phyloP scores from a whole-genome alignment of 2,113 vertebrate species.

The Pituophis catenifer region DNA sequence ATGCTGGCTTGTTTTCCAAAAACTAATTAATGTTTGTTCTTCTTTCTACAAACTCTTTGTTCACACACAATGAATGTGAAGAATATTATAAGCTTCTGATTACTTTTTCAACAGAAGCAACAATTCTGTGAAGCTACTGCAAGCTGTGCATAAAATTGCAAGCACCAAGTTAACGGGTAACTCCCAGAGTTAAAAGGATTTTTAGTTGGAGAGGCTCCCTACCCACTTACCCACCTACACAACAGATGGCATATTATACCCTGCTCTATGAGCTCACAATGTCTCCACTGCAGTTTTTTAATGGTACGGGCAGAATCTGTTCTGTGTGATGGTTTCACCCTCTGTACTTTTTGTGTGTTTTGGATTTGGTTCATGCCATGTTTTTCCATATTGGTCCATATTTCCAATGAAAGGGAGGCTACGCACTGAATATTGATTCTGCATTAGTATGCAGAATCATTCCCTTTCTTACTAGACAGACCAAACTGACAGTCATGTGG shows the following conservation, averaged over 20 bases:
- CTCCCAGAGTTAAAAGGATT: conserved; percentile 10
- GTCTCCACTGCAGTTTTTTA: conserved; percentile 5
- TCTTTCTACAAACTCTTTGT: not conserved
- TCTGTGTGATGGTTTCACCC: not conserved
- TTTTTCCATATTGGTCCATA: conserved; percentile 4
- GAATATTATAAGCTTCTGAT: not conserved
- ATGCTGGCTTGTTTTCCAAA: not conserved
- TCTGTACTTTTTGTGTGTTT: conserved; percentile 3
- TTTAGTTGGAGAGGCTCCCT: not conserved
- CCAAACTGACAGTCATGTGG: not conserved
- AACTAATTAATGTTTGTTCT: too few species aligned
- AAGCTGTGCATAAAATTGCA: not conserved
- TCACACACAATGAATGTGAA: not conserved
- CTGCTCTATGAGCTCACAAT: conserved; percentile 18
- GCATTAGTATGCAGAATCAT: not conserved
- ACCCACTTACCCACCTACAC: conserved; percentile 18
- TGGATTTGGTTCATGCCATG: not conserved
- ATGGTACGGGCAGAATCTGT: not conserved
- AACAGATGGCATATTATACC: conserved; percentile 17
- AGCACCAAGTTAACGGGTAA: not conserved
- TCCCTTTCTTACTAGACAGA: not conserved
- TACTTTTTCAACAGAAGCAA: not conserved
- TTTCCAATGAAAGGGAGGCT: not conserved
- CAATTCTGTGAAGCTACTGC: not conserved
- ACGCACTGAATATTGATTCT: not conserved